Conservation (phyloP, 2,797 vertebrate species). For the Clamator glandarius region DNA sequence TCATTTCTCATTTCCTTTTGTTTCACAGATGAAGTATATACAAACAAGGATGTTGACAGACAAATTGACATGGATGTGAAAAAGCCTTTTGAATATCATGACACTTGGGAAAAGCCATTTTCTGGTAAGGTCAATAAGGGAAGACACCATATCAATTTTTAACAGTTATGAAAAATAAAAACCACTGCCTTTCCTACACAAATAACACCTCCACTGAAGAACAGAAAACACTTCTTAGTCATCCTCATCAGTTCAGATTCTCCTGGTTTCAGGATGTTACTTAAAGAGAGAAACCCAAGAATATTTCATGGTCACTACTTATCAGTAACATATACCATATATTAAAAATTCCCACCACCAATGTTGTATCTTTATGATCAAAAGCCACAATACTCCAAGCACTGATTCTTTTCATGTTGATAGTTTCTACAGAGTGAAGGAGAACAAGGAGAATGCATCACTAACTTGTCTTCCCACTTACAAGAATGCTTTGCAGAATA, state of each 20-base stretch:
- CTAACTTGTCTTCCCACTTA: not conserved
- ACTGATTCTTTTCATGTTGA: not conserved
- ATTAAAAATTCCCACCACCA: not conserved
- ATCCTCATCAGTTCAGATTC: not conserved
- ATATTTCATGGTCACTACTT: not conserved
- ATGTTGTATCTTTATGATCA: not conserved
- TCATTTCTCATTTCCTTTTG: not conserved
- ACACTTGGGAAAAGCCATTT: constrained; percentile 61
- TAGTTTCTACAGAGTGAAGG: not conserved
- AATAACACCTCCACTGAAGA: not conserved
- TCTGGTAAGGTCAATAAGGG: constrained; percentile 54
- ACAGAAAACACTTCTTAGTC: not conserved
- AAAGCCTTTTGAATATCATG: constrained; percentile 36
- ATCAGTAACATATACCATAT: not conserved
- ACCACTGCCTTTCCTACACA: accelerated
- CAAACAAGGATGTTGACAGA: constrained; percentile 26
- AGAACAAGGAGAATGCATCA: not conserved
- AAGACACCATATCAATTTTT: not conserved
- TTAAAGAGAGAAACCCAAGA: not conserved
- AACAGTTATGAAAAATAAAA: not conserved
- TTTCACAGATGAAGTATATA: constrained; percentile 59
- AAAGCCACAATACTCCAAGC: not conserved
- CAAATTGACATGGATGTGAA: constrained; percentile 44
- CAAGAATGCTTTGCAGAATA: not conserved
- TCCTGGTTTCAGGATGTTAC: not conserved